Evolutionary conservation across 2,797 vertebrate genomes (phyloP).

Genomic region (Brachyrhaphis roseni): DNA sequence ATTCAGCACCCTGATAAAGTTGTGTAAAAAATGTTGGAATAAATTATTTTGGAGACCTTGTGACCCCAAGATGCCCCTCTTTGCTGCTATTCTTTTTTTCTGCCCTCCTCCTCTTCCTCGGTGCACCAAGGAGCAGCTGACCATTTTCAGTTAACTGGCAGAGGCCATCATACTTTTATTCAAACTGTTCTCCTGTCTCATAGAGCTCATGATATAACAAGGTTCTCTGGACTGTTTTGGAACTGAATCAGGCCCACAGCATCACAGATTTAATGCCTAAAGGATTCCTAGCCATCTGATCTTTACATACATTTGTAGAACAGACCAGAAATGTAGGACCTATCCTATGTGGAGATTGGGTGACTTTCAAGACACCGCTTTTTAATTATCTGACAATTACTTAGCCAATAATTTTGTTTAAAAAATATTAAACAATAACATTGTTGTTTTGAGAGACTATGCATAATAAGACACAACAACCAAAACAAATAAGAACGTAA

Average conservation of each 20-base stretch:
- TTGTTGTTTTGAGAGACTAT: too few relatives aligned
- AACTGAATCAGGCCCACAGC: neutral
- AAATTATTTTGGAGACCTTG: neutral
- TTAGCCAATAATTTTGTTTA: too few relatives aligned
- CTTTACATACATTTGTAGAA: neutral
- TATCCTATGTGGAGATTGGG: neutral
- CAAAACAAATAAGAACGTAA: too few relatives aligned
- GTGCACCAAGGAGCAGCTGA: neutral
- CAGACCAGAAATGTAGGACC: neutral
- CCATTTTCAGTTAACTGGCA: neutral
- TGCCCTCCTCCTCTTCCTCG: neutral
- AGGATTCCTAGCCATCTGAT: neutral
- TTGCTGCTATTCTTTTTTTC: neutral
- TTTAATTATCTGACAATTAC: neutral
- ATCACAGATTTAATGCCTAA: neutral
- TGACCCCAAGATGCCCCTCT: neutral
- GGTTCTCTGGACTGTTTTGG: neutral
- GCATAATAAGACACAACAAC: neutral
- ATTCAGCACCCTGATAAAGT: neutral
- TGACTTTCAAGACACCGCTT: neutral
- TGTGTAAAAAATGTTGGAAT: neutral
- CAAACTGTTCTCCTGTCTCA: neutral
- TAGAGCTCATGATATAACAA: neutral
- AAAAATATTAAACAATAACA: too few relatives aligned
- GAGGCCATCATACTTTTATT: neutral